phyloP scores from a whole-genome alignment of 2,797 vertebrate genomes.

The Austrolebias charrua region DNA sequence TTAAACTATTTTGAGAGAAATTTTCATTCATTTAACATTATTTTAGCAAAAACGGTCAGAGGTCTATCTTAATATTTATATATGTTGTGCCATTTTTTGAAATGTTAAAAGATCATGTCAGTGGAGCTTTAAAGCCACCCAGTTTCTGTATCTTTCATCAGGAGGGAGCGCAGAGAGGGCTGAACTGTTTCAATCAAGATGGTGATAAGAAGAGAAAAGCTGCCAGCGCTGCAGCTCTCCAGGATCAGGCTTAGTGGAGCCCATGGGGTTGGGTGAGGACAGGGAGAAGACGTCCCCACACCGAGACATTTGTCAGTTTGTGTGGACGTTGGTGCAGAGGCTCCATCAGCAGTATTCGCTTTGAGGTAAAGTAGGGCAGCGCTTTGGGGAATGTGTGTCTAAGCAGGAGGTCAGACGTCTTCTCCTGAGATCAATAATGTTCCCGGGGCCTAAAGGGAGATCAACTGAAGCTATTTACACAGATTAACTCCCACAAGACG shows the following conservation, averaged over 20 bases:
- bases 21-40: too few relatives aligned
- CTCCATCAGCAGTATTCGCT: conserved; percentile 43
- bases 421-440: conserved; percentile 67
- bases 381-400: conserved; percentile 44
- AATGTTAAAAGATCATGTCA: too few relatives aligned
- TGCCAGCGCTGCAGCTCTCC: conserved; percentile 65
- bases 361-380: conserved; percentile 11
- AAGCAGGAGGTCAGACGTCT: conserved; percentile 60
- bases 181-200: conserved; percentile 67
- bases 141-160: conserved; percentile 65
- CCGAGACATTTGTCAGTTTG: conserved; percentile 13
- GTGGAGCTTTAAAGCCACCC: too few relatives aligned
- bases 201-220: conserved; percentile 70
- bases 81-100: too few relatives aligned
- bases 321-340: conserved; percentile 45
- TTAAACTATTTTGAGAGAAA: too few relatives aligned
- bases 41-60: too few relatives aligned
- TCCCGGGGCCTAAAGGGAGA: conserved; percentile 43
- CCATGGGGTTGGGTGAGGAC: conserved; percentile 39
- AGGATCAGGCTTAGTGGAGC: conserved; percentile 48
- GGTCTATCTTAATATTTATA: too few relatives aligned
- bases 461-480: conserved; percentile 45
- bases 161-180: conserved; percentile 48
- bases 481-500: conserved; percentile 23
- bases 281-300: not conserved